Base-by-base conservation (phyloP, 2,797 vertebrate species). In the Sebastes nivosus region DNA sequence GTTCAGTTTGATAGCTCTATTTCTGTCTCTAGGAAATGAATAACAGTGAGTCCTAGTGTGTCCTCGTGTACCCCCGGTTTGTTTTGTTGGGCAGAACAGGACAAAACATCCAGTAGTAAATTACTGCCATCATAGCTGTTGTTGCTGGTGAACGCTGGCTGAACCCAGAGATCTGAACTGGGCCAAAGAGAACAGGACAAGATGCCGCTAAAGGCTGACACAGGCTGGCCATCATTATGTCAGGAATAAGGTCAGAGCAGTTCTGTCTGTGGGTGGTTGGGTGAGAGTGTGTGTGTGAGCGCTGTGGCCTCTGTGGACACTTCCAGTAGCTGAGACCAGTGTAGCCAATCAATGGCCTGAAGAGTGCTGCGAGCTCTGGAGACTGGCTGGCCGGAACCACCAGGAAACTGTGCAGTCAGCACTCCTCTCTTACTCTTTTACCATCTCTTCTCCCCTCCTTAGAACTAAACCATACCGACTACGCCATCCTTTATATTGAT, bases 291-390 rank as follows among this genome's bases (percentile, higher is more conserved):
- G 20, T 54, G 75, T 80, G 77, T 82, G 83, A 14, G 66, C 24
- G 32, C 20, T 25, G 72, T 57, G 84, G 80, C 89, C 91, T 92
- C 87, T 80, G 84, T 20, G 86, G 94, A 92, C 79, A 65, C 83
- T 84, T 85, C 81, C 87, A 81, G 90, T 89, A 74, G 83, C 88
- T 82, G 82, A 84, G 86, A 91, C 85, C 81, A 82, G 69, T 88
- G 87, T 89, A 83, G 64, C 82, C 92, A 89, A 92, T 93, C 91
- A 92, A 87, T 90, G 83, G 78, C 38, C 87, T 90, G 92, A 92
- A 78, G 81, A 92, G 71, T 30, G 81, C 86, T 80, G 65, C 7
- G 87, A 85, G 85, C 83, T 87, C 86, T 85, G 89, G 89, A 93
- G 91, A 90, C 88, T 24, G 67, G 52, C 83, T 20, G 79, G 76